Conservation (phyloP, 2,113 vertebrate genomes). For the Rattus norvegicus region GRCr8 NC_086038.1:43646001-43646500, state of each 20-base stretch:
- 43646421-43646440: too few species aligned
- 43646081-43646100: background rate
- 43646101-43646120: too few species aligned
- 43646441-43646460: too few species aligned
- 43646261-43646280: background rate
- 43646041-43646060: background rate
- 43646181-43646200: background rate
- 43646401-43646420: too few species aligned
- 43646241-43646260: background rate
- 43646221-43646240: background rate
- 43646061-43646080: background rate
- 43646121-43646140: too few species aligned
- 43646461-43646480: too few species aligned
- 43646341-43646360: background rate
- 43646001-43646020: background rate
- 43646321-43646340: background rate
- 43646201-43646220: background rate
- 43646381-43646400: too few species aligned
- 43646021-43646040: background rate
- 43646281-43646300: background rate
- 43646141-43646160: too few species aligned
- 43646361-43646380: background rate
- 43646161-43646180: fast-evolving
- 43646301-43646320: background rate
- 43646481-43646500: too few species aligned